phyloP scores from a whole-genome alignment of 1,140 invertebrate genomes.

The Eupeodes corollae region DNA sequence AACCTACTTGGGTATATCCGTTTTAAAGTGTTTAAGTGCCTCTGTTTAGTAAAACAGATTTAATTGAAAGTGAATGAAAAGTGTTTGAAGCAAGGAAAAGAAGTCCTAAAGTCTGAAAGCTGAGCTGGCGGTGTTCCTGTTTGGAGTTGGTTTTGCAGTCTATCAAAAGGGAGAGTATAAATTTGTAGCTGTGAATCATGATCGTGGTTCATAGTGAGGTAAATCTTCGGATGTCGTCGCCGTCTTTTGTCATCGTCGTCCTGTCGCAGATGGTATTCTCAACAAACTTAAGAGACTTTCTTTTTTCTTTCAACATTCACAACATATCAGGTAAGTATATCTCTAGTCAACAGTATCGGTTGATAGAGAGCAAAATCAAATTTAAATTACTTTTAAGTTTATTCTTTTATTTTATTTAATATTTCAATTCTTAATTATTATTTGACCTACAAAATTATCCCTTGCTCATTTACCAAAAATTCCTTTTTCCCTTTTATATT shows the following conservation, averaged over 20 bases:
- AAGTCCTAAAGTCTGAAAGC: too few species aligned
- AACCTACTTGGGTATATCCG: too few species aligned
- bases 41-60: too few species aligned
- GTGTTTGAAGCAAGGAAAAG: not conserved
- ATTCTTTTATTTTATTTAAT: not conserved
- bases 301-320: not conserved
- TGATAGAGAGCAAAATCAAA: not conserved
- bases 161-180: not conserved
- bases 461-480: too few species aligned
- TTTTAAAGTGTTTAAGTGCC: too few species aligned
- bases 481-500: too few species aligned
- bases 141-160: not conserved
- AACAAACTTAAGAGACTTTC: too few species aligned
- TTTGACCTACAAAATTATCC: too few species aligned
- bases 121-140: too few species aligned
- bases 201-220: conserved; percentile 9
- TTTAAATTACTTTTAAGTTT: not conserved
- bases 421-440: too few species aligned
- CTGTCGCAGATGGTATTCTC: too few species aligned
- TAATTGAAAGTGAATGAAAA: not conserved
- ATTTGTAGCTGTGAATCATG: conserved; percentile 6
- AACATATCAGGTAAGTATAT: not conserved
- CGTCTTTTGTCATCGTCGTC: too few species aligned
- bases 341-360: conserved; percentile 1
- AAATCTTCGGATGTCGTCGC: not conserved